Evolutionary conservation across 2,888 invertebrate genomes (phyloP).

Genomic region (Pachymerium ferrugineum): DNA sequence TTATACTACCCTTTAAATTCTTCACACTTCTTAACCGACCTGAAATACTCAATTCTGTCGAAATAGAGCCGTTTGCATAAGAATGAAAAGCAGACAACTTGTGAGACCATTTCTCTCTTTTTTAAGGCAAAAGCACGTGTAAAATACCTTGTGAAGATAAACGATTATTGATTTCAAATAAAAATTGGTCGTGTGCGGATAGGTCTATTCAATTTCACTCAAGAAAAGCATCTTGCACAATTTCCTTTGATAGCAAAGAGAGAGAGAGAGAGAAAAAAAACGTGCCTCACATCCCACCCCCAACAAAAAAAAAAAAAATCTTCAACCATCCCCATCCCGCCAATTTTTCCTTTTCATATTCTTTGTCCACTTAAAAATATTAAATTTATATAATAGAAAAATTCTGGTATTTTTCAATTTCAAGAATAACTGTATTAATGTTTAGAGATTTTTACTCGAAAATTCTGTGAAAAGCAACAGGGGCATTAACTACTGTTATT

Average conservation of each 20-base stretch:
- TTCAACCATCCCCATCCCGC: too few species aligned
- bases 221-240: slow-evolving; percentile 14
- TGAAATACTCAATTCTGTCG: slow-evolving; percentile 8
- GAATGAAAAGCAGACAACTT: slow-evolving; percentile 13
- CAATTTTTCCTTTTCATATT: too few species aligned
- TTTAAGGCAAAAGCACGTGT: slow-evolving; percentile 8
- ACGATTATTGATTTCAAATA: slow-evolving; percentile 29
- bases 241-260: slow-evolving; percentile 13
- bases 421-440: too few species aligned
- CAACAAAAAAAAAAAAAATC: too few species aligned
- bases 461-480: too few species aligned
- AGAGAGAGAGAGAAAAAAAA: too few species aligned
- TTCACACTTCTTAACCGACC: slow-evolving; percentile 13
- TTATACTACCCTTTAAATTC: background rate
- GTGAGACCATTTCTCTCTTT: slow-evolving; percentile 4
- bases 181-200: slow-evolving; percentile 23
- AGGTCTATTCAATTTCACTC: slow-evolving; percentile 29
- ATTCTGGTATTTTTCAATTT: too few species aligned
- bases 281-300: background rate
- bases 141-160: slow-evolving; percentile 15
- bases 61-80: slow-evolving; percentile 13
- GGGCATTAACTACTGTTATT: too few species aligned
- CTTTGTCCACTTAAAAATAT: too few species aligned
- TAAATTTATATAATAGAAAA: too few species aligned
- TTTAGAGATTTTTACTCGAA: too few species aligned